Evolutionary conservation across 1,140 invertebrate species (phyloP).

Genomic region (Drosophila malerkotliana): DNA sequence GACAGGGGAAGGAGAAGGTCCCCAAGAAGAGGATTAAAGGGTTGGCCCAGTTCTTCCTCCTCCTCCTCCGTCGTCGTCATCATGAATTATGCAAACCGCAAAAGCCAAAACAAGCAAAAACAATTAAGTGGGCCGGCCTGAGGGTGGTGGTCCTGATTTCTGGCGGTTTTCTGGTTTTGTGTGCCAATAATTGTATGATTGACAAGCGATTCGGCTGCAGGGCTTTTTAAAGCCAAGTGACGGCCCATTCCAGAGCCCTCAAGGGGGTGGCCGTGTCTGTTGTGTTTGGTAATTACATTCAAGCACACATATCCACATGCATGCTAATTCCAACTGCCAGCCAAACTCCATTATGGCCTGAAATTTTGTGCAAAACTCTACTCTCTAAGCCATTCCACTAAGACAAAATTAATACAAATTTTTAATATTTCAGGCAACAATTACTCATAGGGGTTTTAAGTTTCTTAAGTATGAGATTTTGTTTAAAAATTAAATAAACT

Average conservation of each 20-base stretch:
- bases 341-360: constrained; percentile 37
- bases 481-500: too few relatives aligned
- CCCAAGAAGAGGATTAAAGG: constrained; percentile 31
- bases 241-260: not conserved
- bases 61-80: constrained; percentile 18
- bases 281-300: constrained; percentile 71
- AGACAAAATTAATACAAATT: not conserved
- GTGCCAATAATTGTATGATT: constrained; percentile 55
- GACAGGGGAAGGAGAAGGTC: constrained; percentile 7
- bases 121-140: constrained; percentile 35
- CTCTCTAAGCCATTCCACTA: not conserved
- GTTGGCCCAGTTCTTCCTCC: constrained; percentile 32
- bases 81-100: constrained; percentile 55
- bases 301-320: constrained; percentile 65
- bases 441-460: too few relatives aligned
- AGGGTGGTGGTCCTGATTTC: not conserved
- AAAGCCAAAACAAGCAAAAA: constrained; percentile 58
- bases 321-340: constrained; percentile 60
- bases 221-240: constrained; percentile 26
- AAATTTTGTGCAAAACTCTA: constrained; percentile 45
- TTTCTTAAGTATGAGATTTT: too few relatives aligned
- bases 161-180: constrained; percentile 1
- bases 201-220: constrained; percentile 57
- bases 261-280: constrained; percentile 14
- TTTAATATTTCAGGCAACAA: too few relatives aligned